Evolutionary conservation across 64 coral and sea anemone genomes (phyloP).

Genomic region (Platygyra sinensis): DNA sequence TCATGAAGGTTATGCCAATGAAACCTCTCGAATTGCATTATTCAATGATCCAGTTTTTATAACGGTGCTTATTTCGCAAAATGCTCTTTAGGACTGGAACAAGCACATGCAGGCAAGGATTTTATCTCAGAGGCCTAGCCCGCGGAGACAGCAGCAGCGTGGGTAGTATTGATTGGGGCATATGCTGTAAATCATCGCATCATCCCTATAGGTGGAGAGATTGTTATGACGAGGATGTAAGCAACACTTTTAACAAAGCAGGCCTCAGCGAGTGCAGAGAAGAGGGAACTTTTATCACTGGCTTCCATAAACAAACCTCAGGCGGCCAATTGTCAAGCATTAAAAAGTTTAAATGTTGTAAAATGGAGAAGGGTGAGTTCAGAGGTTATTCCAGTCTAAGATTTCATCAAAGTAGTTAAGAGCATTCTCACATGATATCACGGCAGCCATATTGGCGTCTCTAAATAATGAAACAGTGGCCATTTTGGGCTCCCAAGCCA

Average conservation of each 20-base stretch:
- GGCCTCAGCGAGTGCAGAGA: constrained; percentile 6
- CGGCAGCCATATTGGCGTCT: too few relatives aligned
- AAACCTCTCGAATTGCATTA: too few relatives aligned
- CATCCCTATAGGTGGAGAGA: neutral
- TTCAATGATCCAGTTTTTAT: neutral
- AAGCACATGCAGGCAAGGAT: constrained; percentile 31
- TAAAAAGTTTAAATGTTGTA: constrained; percentile 36
- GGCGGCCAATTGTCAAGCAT: constrained; percentile 12
- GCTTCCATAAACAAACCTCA: neutral
- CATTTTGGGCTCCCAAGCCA: too few relatives aligned
- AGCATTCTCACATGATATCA: too few relatives aligned
- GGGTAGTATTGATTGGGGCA: constrained; percentile 32
- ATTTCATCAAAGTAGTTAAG: too few relatives aligned
- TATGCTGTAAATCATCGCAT: constrained; percentile 33
- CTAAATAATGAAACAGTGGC: too few relatives aligned
- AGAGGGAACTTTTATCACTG: constrained; percentile 14
- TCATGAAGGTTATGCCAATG: too few relatives aligned
- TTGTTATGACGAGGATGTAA: constrained; percentile 24
- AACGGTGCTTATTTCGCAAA: neutral
- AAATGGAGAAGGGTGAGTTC: constrained; percentile 17
- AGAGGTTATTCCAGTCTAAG: too few relatives aligned
- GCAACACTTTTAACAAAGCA: constrained; percentile 19
- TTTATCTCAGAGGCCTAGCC: constrained; percentile 25
- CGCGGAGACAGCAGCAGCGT: constrained; percentile 12
- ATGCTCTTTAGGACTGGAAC: neutral